Percentiles rank a stretch among this genome's conserved stretches.
Evolutionary conservation across 2,113 vertebrate genomes (phyloP).

Genomic region (Piaya cayana): DNA sequence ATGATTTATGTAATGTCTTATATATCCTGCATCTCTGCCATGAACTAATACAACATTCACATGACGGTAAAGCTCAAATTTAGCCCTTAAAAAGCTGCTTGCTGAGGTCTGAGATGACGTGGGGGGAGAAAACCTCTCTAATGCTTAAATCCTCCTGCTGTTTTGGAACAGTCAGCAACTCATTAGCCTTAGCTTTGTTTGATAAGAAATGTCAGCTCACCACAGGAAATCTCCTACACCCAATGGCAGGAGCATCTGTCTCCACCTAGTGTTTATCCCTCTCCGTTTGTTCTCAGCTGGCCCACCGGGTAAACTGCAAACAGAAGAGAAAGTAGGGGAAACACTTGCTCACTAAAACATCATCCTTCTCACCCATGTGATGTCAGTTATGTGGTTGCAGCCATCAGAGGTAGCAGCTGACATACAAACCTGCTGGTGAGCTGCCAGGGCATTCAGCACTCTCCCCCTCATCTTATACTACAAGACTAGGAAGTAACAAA

Average conservation of each 20-base stretch:
- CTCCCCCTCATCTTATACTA: neutral
- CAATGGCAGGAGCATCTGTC: conserved; percentile 47
- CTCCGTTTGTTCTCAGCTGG: neutral
- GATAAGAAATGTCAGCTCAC: conserved; percentile 17
- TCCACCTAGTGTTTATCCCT: conserved; percentile 67
- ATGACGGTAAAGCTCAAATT: conserved; percentile 19
- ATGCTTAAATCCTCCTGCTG: conserved; percentile 34
- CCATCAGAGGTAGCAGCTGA: neutral
- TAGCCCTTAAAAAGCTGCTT: conserved; percentile 49
- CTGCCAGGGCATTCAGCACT: neutral
- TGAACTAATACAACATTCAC: neutral
- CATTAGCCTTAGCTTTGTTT: conserved; percentile 24
- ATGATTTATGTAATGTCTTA: neutral
- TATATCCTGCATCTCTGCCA: neutral
- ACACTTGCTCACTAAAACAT: neutral
- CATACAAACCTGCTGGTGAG: neutral
- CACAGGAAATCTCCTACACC: neutral
- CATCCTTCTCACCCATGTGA: neutral
- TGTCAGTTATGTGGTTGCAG: neutral
- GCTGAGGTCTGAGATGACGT: conserved; percentile 35
- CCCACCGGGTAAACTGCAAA: neutral
- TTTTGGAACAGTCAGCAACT: conserved; percentile 37
- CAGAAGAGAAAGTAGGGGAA: neutral
- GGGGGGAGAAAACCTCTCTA: conserved; percentile 15
- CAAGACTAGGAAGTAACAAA: neutral